Evolutionary conservation across 2,797 vertebrate species (phyloP), one percentile per base, ranked within the genome.

Genomic region (Chaenodraco wilsoni): DNA sequence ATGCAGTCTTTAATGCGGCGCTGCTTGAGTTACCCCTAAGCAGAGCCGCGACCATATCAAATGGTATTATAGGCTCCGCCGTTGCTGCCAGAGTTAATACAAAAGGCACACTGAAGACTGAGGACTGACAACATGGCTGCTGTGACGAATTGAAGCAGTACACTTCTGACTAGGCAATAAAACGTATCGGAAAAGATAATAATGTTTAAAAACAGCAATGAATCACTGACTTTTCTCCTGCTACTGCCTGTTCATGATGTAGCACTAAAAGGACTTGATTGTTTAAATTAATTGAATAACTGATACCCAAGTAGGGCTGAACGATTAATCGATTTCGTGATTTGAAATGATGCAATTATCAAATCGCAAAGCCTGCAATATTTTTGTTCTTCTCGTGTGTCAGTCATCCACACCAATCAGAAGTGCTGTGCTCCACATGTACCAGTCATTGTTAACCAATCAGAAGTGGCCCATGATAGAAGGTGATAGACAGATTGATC

Each of bases 1-100:
- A 76, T 82, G 77, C 76, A 71, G 80, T 74, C 74, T 80, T 72
- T 76, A 82, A 74, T 74, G 65, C 46, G 58, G 63, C 49, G 27
- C 74, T 76, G 74, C 81, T 88, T 83, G 72, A 83, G 73, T 90
- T 88, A 88, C 89, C 69, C 43, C 67, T 69, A 80, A 85, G 74
- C 74, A 79, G 72, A 54, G 63, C 54, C 71, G 72, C 6, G 23
- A 65, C 7, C 45, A 78, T 74, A 88, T 82, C 82, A 52, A 65
- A 50, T 76, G 68, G 72, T 77, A 70, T 76, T 19, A 74, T 50
- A 56, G 78, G 76, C 45, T 83, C 51, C 19, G 73, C 76, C 78
- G 7, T 73, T 48, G 17, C 51, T 76, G 74, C 59, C 70, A 69
- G 45, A 40, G 27, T 63, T 56, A 52, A 82, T 55, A 71, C 62